Evolutionary conservation across 2,888 invertebrate species (phyloP).

Genomic region (Eurois occulta): DNA sequence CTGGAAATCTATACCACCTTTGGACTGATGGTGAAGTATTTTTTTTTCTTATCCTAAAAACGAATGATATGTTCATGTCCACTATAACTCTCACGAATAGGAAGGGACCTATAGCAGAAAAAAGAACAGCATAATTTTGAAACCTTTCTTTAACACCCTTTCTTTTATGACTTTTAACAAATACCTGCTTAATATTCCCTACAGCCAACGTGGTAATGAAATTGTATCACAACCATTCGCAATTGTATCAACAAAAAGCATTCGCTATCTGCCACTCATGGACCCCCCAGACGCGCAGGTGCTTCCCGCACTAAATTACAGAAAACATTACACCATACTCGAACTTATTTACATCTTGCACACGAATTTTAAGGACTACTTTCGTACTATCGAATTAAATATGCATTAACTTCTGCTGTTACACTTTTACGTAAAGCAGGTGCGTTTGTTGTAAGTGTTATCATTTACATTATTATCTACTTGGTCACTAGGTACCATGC

Average conservation of each 20-base stretch:
- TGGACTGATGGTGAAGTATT: background rate
- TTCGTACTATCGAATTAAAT: constrained; percentile 59
- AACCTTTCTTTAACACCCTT: background rate
- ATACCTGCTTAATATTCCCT: constrained; percentile 9
- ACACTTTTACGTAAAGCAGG: constrained; percentile 50
- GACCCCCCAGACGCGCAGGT: constrained; percentile 75
- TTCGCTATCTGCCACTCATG: constrained; percentile 52
- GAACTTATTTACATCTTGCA: constrained; percentile 54
- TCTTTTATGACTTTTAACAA: constrained; percentile 4
- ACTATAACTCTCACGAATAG: background rate
- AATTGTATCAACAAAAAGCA: constrained; percentile 73
- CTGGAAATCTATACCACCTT: background rate
- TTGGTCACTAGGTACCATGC: constrained; percentile 20
- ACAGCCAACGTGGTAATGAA: constrained; percentile 34
- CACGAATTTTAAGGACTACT: constrained; percentile 40
- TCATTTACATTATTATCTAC: constrained; percentile 26
- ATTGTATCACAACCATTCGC: constrained; percentile 45
- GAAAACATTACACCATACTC: constrained; percentile 61
- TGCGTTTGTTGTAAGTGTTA: constrained; percentile 33
- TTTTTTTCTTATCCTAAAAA: background rate
- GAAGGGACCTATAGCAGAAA: background rate
- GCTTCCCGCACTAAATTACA: constrained; percentile 64
- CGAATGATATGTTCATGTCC: background rate
- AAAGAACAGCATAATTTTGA: background rate
- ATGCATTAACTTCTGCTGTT: constrained; percentile 52